Conservation (phyloP, 2,797 vertebrate genomes). For the Myiotriccus ornatus region DNA sequence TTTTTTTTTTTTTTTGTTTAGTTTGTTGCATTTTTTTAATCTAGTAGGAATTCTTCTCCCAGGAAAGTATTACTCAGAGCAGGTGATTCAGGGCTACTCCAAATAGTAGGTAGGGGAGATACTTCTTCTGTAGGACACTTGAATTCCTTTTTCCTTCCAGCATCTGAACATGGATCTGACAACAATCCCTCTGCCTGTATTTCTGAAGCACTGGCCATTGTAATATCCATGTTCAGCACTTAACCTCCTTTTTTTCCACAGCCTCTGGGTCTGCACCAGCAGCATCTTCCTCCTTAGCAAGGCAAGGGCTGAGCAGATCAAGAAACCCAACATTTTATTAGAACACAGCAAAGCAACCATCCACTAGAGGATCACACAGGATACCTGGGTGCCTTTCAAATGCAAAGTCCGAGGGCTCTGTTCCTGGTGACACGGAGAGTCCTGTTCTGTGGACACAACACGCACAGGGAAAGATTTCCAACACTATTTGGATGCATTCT, state of each 20-base stretch:
- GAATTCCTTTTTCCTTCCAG: neutral
- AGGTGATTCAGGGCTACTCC: neutral
- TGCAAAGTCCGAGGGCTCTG: neutral
- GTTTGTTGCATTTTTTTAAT: neutral
- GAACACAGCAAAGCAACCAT: neutral
- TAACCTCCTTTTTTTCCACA: neutral
- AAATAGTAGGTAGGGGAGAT: neutral
- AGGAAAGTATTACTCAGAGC: neutral
- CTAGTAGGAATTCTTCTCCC: neutral
- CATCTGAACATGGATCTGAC: neutral
- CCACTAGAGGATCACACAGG: neutral
- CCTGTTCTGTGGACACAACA: neutral
- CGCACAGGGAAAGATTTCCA: neutral
- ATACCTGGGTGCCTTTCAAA: neutral
- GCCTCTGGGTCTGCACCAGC: neutral
- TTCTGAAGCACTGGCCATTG: neutral
- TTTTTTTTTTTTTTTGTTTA: neutral
- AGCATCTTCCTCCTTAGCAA: neutral
- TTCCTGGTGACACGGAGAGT: neutral
- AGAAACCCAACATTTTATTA: neutral
- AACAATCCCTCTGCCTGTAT: neutral
- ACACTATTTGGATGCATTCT: neutral
- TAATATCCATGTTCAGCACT: neutral
- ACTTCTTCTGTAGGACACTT: neutral
- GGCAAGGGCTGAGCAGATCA: neutral